phyloP scores from a whole-genome alignment of 2,113 vertebrate genomes.

The Sturnus vulgaris region DNA sequence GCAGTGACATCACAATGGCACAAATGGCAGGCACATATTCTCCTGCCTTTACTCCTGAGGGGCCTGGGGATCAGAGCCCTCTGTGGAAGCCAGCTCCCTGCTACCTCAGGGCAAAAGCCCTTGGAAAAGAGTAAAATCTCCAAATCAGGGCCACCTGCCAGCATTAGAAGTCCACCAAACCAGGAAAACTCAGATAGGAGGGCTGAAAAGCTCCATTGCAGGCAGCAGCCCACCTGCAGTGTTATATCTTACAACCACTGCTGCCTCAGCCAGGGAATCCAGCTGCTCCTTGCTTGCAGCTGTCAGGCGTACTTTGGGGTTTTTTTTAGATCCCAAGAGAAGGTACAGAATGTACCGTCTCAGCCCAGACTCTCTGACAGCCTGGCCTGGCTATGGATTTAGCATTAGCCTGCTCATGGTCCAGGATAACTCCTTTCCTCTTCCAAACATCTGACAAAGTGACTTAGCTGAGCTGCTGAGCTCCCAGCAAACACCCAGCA shows the following conservation, averaged over 20 bases:
- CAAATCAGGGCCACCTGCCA: not conserved
- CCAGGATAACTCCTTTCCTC: not conserved
- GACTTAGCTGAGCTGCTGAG: not conserved
- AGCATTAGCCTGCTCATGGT: not conserved
- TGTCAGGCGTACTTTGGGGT: not conserved
- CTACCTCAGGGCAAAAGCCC: not conserved
- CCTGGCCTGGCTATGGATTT: not conserved
- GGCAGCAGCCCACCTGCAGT: not conserved
- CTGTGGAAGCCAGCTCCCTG: not conserved
- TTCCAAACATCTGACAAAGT: slow-evolving; percentile 36
- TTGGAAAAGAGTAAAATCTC: not conserved
- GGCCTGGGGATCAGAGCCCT: not conserved
- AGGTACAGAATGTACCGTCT: not conserved
- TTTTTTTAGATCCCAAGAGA: not conserved
- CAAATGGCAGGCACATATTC: not conserved
- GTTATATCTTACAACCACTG: not conserved
- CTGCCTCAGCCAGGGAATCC: not conserved
- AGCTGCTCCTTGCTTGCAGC: not conserved
- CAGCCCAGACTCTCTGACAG: not conserved
- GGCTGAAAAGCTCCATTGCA: not conserved
- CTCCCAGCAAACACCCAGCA: not conserved
- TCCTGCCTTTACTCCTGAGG: not conserved
- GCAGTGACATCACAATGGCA: not conserved
- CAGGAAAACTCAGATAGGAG: not conserved
- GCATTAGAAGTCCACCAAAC: not conserved